A percentile compares a stretch with the other conserved stretches of the same genome.
Evolutionary conservation across 2,797 vertebrate species (phyloP).

Genomic region (Smutsia temminckii): DNA sequence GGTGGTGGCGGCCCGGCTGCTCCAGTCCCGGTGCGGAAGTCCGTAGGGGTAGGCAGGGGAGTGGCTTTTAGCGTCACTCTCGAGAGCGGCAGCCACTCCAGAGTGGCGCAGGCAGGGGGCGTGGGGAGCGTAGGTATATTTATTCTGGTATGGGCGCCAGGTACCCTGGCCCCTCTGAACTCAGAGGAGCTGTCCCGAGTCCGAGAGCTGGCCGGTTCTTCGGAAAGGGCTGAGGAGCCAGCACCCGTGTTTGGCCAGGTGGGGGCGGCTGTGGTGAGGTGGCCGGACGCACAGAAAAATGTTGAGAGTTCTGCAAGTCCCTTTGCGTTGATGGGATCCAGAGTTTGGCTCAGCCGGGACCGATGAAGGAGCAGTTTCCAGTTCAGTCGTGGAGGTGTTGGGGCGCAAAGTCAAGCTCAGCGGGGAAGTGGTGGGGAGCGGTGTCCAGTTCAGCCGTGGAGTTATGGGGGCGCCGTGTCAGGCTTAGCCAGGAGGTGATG

Average conservation of each 20-base stretch:
- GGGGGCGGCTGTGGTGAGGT: slow-evolving; percentile 23
- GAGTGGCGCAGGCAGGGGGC: neutral
- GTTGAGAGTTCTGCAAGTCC: neutral
- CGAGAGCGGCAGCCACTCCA: neutral
- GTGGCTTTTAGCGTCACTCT: slow-evolving; percentile 26
- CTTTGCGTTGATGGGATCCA: neutral
- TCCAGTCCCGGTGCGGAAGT: fast-evolving
- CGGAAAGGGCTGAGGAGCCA: neutral
- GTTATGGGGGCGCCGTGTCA: too few species aligned
- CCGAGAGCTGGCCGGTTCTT: neutral
- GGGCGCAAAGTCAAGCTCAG: neutral
- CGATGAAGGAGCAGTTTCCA: neutral
- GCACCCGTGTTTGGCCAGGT: slow-evolving; percentile 40
- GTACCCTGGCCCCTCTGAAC: neutral
- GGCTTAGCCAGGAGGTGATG: neutral
- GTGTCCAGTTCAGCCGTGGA: neutral
- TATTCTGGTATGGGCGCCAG: neutral
- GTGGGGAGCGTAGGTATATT: slow-evolving; percentile 6
- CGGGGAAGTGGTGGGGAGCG: neutral
- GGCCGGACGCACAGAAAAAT: neutral
- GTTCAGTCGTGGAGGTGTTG: neutral
- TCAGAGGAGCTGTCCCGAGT: neutral
- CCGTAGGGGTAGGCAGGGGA: neutral
- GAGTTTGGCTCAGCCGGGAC: neutral
- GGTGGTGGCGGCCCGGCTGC: neutral